Conservation (phyloP, 2,113 vertebrate species). For the Plecotus auritus region DNA sequence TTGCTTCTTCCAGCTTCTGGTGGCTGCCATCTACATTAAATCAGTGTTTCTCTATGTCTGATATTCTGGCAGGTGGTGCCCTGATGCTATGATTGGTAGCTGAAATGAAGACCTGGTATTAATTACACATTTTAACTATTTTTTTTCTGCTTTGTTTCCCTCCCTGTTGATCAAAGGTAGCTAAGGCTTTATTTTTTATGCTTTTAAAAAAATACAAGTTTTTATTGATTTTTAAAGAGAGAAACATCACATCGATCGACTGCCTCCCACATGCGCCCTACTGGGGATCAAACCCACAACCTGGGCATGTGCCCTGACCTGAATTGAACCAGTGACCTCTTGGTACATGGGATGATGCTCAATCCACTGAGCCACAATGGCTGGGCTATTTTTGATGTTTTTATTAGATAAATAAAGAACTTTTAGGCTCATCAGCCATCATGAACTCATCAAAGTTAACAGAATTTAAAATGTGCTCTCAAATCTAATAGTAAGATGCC, state of each 20-base stretch:
- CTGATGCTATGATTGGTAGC: neutral
- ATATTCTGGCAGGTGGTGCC: neutral
- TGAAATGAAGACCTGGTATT: neutral
- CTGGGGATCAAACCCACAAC: too few species aligned
- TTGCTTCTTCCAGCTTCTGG: too few species aligned
- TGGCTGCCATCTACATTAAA: too few species aligned
- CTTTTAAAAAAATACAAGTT: too few species aligned
- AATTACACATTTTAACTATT: neutral
- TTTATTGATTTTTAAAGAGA: too few species aligned
- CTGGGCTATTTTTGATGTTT: neutral
- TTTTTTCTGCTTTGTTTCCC: neutral
- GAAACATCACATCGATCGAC: too few species aligned
- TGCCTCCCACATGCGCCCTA: too few species aligned
- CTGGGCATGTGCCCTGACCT: too few species aligned
- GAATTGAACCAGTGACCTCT: too few species aligned
- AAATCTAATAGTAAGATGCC: neutral
- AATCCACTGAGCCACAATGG: too few species aligned
- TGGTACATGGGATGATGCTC: too few species aligned
- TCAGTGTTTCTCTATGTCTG: neutral
- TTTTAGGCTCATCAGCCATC: neutral
- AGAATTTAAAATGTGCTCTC: neutral
- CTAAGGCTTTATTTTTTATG: neutral
- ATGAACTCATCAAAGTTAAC: neutral
- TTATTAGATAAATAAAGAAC: neutral
- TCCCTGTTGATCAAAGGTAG: neutral